A percentile compares a stretch with the other conserved stretches of the same genome.
Conservation (phyloP, 2,797 vertebrate species). For the Clarias pachynema region DNA sequence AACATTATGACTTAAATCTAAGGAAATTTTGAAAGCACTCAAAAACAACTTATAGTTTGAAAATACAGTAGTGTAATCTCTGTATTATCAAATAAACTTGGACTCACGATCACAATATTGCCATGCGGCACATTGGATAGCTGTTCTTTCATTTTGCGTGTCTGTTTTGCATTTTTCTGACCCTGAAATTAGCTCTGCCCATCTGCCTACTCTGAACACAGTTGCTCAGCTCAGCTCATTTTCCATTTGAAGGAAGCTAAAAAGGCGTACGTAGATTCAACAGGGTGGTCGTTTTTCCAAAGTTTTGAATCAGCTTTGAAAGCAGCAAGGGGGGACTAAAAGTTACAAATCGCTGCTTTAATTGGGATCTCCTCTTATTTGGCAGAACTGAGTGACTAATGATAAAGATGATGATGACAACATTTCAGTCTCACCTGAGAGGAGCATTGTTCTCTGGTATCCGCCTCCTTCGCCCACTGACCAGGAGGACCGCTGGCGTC, state of each 20-base stretch:
- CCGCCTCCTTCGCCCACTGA: conserved; percentile 55
- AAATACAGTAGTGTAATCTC: neutral
- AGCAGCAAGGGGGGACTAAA: neutral
- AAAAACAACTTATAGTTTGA: neutral
- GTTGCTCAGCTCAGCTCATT: neutral
- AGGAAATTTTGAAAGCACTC: neutral
- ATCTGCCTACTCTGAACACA: neutral
- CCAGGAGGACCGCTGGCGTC: conserved; percentile 55
- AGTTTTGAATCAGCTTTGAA: neutral
- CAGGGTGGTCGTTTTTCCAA: neutral
- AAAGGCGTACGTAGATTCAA: no score
- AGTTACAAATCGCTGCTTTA: neutral
- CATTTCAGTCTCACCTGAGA: conserved; percentile 67
- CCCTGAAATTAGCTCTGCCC: conserved; percentile 8
- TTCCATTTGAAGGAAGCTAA: neutral
- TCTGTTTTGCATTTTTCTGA: neutral
- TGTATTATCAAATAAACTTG: neutral
- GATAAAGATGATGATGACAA: neutral
- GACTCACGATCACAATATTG: neutral
- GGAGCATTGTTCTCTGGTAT: conserved; percentile 53
- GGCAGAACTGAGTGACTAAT: neutral
- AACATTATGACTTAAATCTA: neutral
- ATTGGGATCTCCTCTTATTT: neutral
- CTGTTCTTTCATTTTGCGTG: neutral
- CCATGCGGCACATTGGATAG: neutral